A percentile compares a stretch with the other conserved stretches of the same genome.
These are phyloP conservation scores for Patagioenas fasciata DNA, from an alignment of 2,113 vertebrate genomes.

Conservation along the genomic window DNA sequence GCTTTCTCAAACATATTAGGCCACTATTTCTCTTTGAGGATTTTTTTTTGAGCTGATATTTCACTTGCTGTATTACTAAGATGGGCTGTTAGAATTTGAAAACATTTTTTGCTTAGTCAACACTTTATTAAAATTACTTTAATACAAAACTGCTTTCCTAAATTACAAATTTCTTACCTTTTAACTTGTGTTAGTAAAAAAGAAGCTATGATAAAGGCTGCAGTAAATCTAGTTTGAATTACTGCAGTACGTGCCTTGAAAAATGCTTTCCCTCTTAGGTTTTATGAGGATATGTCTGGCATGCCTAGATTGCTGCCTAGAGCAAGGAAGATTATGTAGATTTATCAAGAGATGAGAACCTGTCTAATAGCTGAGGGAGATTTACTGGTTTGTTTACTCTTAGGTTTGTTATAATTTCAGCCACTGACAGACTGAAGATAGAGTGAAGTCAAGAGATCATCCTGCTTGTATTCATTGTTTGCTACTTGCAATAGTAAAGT, in stretches of 20 bases:
- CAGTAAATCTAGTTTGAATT: constrained; percentile 1
- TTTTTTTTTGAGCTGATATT: neutral
- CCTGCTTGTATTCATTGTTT: neutral
- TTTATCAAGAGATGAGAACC: constrained; percentile 18
- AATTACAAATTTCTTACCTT: neutral
- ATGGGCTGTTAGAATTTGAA: neutral
- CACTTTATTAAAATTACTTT: neutral
- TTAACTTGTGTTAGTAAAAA: neutral
- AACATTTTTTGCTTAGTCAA: neutral
- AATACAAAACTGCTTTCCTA: neutral
- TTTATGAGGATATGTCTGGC: constrained; percentile 9
- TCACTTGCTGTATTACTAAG: neutral
- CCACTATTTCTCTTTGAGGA: neutral
- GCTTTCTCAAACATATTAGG: neutral
- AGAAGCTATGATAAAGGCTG: neutral
- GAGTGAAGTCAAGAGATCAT: neutral
- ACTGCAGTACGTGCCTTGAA: neutral
- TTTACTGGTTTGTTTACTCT: constrained; percentile 56
- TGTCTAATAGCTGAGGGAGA: constrained; percentile 29
- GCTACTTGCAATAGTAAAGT: neutral
- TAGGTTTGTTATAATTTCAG: neutral
- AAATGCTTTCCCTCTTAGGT: neutral
- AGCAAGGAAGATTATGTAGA: constrained; percentile 41
- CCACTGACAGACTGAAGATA: constrained; percentile 2
- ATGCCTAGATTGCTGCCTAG: constrained; percentile 5